phyloP scores from a whole-genome alignment of 1,140 invertebrate genomes.

The Halesus radiatus region DNA sequence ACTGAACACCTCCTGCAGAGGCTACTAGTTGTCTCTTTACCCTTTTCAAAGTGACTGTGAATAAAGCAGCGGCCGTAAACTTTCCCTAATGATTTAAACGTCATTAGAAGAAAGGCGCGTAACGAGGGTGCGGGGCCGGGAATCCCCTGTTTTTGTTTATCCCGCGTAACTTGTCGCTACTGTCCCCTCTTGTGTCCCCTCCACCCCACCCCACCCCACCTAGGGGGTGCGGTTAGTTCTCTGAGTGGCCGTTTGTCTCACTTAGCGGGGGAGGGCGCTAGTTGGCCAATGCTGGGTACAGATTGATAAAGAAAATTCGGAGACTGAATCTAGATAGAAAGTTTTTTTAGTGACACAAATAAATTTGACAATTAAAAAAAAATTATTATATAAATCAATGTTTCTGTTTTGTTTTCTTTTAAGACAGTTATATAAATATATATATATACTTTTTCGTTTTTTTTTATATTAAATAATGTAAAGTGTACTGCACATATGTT shows the following conservation, averaged over 20 bases:
- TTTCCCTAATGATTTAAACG: conserved; percentile 58
- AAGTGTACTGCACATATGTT: no score
- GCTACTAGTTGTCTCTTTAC: conserved; percentile 48
- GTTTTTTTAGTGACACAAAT: no score
- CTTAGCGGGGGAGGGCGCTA: conserved; percentile 51
- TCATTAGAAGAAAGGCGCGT: conserved; percentile 57
- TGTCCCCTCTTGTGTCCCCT: background rate
- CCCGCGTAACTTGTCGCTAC: conserved; percentile 38
- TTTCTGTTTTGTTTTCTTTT: no score
- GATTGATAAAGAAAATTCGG: conserved; percentile 10
- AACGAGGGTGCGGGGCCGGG: conserved; percentile 55
- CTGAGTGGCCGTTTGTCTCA: conserved; percentile 58
- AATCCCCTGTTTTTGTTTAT: conserved; percentile 57
- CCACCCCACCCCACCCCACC: background rate
- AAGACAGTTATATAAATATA: no score
- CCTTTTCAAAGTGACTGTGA: conserved; percentile 54
- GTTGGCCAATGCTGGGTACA: conserved; percentile 43
- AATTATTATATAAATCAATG: no score
- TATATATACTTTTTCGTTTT: no score
- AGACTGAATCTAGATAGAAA: no score
- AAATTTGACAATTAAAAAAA: no score
- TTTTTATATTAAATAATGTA: no score
- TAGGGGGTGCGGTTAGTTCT: conserved; percentile 52
- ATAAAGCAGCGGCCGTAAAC: conserved; percentile 46
- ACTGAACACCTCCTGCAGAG: conserved; percentile 1